These are phyloP conservation scores for Exocentrus adspersus DNA, from an alignment of 2,888 invertebrate species.

Conservation along the genomic window DNA sequence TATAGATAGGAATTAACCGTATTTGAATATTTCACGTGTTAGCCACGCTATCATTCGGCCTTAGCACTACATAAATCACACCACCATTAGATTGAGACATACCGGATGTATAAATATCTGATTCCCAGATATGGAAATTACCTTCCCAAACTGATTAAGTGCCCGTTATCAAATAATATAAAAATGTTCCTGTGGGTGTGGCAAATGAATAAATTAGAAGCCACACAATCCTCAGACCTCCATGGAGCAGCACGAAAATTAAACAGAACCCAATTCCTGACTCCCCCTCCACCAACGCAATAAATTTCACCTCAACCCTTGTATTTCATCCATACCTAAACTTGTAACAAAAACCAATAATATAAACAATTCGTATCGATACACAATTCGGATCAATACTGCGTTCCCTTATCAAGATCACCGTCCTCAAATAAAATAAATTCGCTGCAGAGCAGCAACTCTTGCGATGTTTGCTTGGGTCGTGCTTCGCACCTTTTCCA, in stretches of 20 bases:
- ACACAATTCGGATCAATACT: conserved; percentile 62
- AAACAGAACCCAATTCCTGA: too few relatives aligned
- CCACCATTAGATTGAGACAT: conserved; percentile 8
- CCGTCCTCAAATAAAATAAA: conserved; percentile 61
- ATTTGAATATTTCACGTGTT: conserved; percentile 36
- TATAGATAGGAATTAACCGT: conserved; percentile 44
- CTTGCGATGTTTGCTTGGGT: too few relatives aligned
- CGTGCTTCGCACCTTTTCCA: too few relatives aligned
- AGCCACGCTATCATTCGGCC: conserved; percentile 19
- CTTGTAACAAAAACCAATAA: conserved; percentile 29
- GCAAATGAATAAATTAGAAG: not conserved
- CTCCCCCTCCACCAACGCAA: too few relatives aligned
- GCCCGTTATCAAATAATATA: not conserved
- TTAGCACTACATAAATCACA: conserved; percentile 26
- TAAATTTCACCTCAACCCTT: too few relatives aligned
- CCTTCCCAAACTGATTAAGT: not conserved
- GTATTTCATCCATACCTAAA: not conserved
- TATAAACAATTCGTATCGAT: conserved; percentile 60
- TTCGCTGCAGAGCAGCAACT: conserved; percentile 50
- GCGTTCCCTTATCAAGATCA: conserved; percentile 62
- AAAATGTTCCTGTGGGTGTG: conserved; percentile 7
- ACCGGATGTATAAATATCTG: conserved; percentile 3
- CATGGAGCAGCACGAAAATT: too few relatives aligned
- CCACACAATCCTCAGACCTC: too few relatives aligned
- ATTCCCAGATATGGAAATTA: conserved; percentile 12